Percentiles rank a stretch among this genome's conserved stretches.
phyloP scores from a whole-genome alignment of 2,113 vertebrate genomes.

The Cyphomyrus plagiostoma region DNA sequence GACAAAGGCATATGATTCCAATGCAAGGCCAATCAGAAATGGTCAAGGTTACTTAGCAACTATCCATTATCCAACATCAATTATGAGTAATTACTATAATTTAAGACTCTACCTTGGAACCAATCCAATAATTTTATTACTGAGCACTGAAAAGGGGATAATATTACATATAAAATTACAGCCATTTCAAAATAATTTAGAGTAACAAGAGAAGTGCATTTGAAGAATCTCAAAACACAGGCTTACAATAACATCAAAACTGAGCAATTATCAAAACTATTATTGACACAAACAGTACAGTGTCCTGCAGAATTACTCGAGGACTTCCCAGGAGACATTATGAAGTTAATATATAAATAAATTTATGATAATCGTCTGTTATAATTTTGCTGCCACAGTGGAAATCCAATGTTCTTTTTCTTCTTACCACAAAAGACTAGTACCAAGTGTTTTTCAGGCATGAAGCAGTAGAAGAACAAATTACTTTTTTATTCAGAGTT shows the following conservation, averaged over 20 bases:
- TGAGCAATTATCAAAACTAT: slow-evolving; percentile 9
- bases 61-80: not conserved
- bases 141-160: not conserved
- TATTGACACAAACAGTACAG: not conserved
- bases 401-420: slow-evolving; percentile 15
- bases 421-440: slow-evolving; percentile 5
- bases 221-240: not conserved
- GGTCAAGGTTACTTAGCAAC: slow-evolving; percentile 7
- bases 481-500: slow-evolving; percentile 25
- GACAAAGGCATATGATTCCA: not conserved
- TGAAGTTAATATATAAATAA: slow-evolving; percentile 19
- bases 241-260: not conserved
- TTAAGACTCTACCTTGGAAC: slow-evolving; percentile 9
- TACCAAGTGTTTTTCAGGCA: slow-evolving; percentile 11
- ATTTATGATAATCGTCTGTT: slow-evolving; percentile 21
- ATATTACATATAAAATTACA: not conserved
- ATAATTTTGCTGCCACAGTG: slow-evolving; percentile 24
- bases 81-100: slow-evolving; percentile 4
- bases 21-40: not conserved
- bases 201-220: not conserved
- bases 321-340: not conserved
- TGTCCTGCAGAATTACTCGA: not conserved
- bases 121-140: slow-evolving; percentile 5
- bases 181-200: not conserved
- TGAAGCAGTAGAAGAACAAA: slow-evolving; percentile 20